Percentiles rank a stretch among this genome's conserved stretches.
These are phyloP conservation scores for Bubo blakistoni DNA, from an alignment of 2,113 vertebrate species.

Conservation along the genomic window DNA sequence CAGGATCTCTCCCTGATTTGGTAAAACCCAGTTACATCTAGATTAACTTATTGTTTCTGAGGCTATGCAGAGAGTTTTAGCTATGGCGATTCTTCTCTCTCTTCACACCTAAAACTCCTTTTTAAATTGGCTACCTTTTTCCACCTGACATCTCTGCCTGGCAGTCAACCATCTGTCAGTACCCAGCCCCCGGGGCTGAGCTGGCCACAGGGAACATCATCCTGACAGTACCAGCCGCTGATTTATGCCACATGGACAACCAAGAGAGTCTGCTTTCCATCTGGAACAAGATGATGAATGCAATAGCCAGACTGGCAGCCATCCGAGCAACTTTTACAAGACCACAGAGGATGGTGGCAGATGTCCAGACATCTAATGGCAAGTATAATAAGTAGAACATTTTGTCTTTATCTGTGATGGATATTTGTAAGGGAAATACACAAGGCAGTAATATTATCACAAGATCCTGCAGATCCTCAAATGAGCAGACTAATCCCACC, in stretches of 20 bases:
- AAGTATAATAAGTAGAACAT: neutral
- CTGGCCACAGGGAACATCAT: constrained; percentile 82
- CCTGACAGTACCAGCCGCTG: constrained; percentile 74
- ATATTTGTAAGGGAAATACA: neutral
- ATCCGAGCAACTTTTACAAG: constrained; percentile 72
- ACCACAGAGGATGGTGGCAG: constrained; percentile 82
- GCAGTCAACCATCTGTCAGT: constrained; percentile 53
- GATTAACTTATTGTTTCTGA: neutral
- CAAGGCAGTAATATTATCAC: fast-evolving
- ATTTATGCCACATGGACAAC: constrained; percentile 52
- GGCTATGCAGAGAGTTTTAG: neutral
- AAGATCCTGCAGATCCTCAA: neutral
- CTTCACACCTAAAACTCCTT: neutral
- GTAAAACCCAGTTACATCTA: neutral
- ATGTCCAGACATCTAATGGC: constrained; percentile 83
- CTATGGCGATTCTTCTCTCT: neutral
- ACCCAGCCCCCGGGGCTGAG: constrained; percentile 79
- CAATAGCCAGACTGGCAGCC: constrained; percentile 73
- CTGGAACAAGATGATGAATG: constrained; percentile 78
- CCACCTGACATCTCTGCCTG: constrained; percentile 57
- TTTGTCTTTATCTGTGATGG: neutral
- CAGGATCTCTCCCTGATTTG: neutral
- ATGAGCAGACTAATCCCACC: neutral
- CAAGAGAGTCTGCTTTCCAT: constrained; percentile 72
- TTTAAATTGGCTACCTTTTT: neutral